Evolutionary conservation across 2,797 vertebrate species (phyloP).

Genomic region (Iguana delicatissima): DNA sequence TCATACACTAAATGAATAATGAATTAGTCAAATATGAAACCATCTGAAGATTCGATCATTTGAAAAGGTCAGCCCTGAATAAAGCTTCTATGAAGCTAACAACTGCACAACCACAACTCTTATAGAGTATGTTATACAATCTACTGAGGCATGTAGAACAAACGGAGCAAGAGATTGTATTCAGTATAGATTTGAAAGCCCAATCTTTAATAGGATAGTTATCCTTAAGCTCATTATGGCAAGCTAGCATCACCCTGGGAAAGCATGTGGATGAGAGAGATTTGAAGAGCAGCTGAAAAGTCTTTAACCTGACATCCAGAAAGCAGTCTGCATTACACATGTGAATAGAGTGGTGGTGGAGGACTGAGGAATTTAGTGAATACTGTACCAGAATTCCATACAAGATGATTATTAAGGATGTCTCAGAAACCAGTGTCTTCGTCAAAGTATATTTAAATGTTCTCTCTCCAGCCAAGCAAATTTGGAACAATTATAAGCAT

Average conservation of each 20-base stretch:
- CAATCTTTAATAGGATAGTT: conserved; percentile 6
- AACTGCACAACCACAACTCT: background rate
- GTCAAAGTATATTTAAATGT: background rate
- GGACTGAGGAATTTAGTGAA: background rate
- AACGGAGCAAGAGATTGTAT: conserved; percentile 10
- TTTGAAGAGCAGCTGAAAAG: conserved; percentile 29
- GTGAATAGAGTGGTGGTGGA: background rate
- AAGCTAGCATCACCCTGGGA: conserved; percentile 21
- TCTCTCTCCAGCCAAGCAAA: background rate
- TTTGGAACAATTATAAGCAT: background rate
- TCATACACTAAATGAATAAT: background rate
- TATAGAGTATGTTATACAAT: conserved; percentile 20
- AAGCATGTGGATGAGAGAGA: conserved; percentile 13
- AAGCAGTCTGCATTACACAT: background rate
- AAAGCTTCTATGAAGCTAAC: conserved; percentile 45
- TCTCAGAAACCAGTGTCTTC: conserved; percentile 3
- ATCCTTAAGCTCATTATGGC: conserved; percentile 29
- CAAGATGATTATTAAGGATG: background rate
- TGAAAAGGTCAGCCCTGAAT: conserved; percentile 2
- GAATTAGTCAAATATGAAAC: conserved; percentile 10
- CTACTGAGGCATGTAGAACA: background rate
- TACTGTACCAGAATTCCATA: background rate
- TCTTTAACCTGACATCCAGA: conserved; percentile 12
- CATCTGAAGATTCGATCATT: conserved; percentile 36
- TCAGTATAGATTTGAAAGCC: conserved; percentile 41